These are phyloP conservation scores for Muscicapa adusta DNA, from an alignment of 2,113 vertebrate genomes.

Conservation along the genomic window DNA sequence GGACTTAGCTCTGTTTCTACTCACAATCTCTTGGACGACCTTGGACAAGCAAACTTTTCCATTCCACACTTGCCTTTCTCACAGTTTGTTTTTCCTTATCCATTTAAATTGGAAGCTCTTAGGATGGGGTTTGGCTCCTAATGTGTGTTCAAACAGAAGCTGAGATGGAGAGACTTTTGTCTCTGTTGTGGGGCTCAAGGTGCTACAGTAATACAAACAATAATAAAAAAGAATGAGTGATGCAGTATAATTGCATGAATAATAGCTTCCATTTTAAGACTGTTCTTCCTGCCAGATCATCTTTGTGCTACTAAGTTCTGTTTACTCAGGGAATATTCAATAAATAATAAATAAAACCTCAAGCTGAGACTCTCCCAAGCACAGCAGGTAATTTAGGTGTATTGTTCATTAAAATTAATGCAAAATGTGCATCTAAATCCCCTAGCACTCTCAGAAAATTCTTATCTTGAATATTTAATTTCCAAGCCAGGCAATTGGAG, in stretches of 20 bases:
- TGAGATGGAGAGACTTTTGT: neutral
- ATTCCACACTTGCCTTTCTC: neutral
- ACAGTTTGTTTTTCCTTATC: neutral
- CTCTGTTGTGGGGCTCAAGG: slow-evolving; percentile 11
- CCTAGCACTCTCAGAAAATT: neutral
- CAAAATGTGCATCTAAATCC: slow-evolving; percentile 10
- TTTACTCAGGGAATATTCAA: slow-evolving; percentile 53
- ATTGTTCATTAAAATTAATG: slow-evolving; percentile 42
- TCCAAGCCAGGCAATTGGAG: neutral
- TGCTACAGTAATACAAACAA: slow-evolving; percentile 45
- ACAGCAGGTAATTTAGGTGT: slow-evolving; percentile 31
- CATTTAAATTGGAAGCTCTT: slow-evolving; percentile 6
- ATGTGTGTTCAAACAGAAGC: slow-evolving; percentile 8
- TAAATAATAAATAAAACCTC: slow-evolving; percentile 62
- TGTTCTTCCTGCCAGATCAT: neutral
- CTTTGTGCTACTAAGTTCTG: slow-evolving; percentile 32
- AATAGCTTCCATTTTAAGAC: slow-evolving; percentile 14
- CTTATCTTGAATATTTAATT: neutral
- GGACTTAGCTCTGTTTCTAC: neutral
- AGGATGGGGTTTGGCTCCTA: neutral
- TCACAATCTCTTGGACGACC: neutral
- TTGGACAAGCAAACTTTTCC: neutral
- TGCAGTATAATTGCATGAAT: slow-evolving; percentile 31
- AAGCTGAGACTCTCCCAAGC: slow-evolving; percentile 7
- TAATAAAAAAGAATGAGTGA: slow-evolving; percentile 5